These are phyloP conservation scores for Opisthocomus hoazin DNA, from an alignment of 2,113 vertebrate genomes.

Conservation along the genomic window DNA sequence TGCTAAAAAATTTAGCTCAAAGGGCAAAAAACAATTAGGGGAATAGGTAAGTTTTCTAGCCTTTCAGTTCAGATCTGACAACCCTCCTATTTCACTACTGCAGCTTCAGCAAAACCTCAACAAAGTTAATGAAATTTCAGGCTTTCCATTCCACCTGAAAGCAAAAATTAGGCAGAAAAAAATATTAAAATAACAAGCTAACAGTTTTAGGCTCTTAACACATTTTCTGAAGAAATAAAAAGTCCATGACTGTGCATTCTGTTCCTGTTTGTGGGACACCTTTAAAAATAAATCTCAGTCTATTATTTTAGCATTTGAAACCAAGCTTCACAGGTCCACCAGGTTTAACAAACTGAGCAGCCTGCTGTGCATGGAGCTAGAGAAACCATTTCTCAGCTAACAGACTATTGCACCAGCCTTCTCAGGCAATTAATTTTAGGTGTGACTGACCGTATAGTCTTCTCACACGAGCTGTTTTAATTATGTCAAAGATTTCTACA, in stretches of 20 bases:
- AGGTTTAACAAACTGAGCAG: not conserved
- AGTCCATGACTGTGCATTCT: rapidly evolving
- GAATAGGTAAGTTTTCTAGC: not conserved
- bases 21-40: not conserved
- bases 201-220: not conserved
- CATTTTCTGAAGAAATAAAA: not conserved
- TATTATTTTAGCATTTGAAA: not conserved
- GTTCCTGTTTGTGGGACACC: not conserved
- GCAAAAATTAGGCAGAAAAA: not conserved
- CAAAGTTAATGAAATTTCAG: not conserved
- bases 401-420: not conserved
- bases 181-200: not conserved
- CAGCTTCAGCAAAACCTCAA: not conserved
- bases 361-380: not conserved
- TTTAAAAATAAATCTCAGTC: not conserved
- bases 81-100: not conserved
- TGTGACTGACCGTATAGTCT: not conserved
- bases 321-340: not conserved
- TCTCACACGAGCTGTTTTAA: not conserved
- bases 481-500: not conserved
- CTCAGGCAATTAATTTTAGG: not conserved
- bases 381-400: not conserved
- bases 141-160: not conserved
- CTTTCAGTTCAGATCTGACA: not conserved
- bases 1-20: not conserved